These are phyloP conservation scores for Drosophila grimshawi DNA, from an alignment of 1,140 invertebrate genomes.

Conservation along the genomic window DNA sequence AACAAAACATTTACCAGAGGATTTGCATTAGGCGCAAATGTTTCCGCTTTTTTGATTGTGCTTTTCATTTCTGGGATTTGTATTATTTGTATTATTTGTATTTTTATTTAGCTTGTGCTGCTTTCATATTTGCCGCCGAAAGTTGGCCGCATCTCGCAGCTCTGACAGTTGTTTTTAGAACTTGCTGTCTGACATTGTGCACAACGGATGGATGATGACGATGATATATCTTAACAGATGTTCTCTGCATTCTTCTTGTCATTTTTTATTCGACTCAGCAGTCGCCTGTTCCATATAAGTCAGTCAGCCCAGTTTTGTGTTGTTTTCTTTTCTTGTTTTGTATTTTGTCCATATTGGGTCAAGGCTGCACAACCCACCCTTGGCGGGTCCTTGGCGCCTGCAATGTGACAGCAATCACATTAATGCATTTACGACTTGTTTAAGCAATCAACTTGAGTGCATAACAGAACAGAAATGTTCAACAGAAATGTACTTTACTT, in stretches of 20 bases:
- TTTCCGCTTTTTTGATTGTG: constrained; percentile 32
- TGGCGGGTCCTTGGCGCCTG: constrained; percentile 22
- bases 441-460: constrained; percentile 37
- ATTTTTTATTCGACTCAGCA: constrained; percentile 13
- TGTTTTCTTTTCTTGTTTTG: constrained; percentile 2
- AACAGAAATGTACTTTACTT: too few species aligned
- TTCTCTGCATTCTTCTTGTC: constrained; percentile 55
- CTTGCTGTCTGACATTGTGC: constrained; percentile 57
- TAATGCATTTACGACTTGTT: neutral
- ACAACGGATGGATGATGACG: constrained; percentile 51
- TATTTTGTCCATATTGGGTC: constrained; percentile 46
- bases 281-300: constrained; percentile 39
- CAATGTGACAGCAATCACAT: constrained; percentile 10
- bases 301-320: constrained; percentile 5
- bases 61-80: constrained; percentile 36
- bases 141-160: constrained; percentile 34
- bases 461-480: constrained; percentile 13
- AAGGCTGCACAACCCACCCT: constrained; percentile 39
- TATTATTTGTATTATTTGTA: constrained; percentile 19
- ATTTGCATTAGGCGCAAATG: constrained; percentile 35
- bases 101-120: constrained; percentile 18
- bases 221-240: constrained; percentile 77
- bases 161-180: constrained; percentile 76
- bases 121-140: constrained; percentile 9
- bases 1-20: constrained; percentile 53